Evolutionary conservation across 2,797 vertebrate genomes (phyloP).

Genomic region (Iguana delicatissima): DNA sequence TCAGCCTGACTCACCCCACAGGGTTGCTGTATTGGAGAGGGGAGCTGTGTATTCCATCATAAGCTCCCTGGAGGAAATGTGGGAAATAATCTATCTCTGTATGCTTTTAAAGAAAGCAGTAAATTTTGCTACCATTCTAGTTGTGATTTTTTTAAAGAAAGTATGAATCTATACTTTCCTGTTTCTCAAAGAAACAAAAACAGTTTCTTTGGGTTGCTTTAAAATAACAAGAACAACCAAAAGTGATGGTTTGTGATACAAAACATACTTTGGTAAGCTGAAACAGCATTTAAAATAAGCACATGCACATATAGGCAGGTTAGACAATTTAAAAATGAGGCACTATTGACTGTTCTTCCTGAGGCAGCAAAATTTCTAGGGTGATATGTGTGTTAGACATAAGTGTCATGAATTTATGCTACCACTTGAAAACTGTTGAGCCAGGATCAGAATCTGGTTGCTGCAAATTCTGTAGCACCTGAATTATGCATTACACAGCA

Average conservation of each 20-base stretch:
- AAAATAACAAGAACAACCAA: not conserved
- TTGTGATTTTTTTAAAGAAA: not conserved
- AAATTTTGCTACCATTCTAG: not conserved
- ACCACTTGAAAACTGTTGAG: not conserved
- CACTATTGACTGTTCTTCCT: too few relatives aligned
- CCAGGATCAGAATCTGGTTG: too few relatives aligned
- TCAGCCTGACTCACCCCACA: too few relatives aligned
- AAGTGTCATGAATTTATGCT: not conserved
- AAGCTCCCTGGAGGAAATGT: too few relatives aligned
- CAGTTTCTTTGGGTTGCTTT: not conserved
- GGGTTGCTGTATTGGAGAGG: too few relatives aligned
- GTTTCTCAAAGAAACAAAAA: not conserved
- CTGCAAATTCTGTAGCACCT: not conserved
- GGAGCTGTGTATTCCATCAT: too few relatives aligned
- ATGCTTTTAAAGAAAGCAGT: not conserved
- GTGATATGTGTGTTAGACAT: too few relatives aligned
- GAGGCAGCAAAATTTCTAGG: too few relatives aligned
- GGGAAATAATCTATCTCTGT: too few relatives aligned
- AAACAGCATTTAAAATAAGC: not conserved
- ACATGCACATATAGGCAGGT: not conserved
- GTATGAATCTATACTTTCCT: not conserved
- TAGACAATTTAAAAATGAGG: not conserved
- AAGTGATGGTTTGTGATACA: not conserved
- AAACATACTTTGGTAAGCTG: not conserved
- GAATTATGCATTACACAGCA: not conserved